Evolutionary conservation across 2,888 invertebrate species (phyloP).

Genomic region (Epistrophella euchroma): DNA sequence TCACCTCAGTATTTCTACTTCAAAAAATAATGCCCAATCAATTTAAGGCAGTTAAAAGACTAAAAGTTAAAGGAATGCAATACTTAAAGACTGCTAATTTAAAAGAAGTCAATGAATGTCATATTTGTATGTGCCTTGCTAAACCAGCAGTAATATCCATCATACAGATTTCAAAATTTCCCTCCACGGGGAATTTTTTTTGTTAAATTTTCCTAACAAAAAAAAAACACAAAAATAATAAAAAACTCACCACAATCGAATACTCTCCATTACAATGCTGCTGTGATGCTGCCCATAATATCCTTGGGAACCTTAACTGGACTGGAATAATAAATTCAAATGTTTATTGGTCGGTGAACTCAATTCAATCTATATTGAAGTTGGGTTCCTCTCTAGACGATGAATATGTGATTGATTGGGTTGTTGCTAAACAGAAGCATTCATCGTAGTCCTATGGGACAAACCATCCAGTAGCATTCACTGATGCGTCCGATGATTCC

Average conservation of each 20-base stretch:
- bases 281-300: background rate
- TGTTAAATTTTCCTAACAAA: background rate
- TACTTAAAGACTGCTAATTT: no score
- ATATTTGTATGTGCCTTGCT: no score
- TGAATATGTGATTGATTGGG: constrained; percentile 66
- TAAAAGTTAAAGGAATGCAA: no score
- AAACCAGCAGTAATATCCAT: background rate
- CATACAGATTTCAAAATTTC: background rate
- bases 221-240: background rate
- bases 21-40: no score
- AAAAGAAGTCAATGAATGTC: no score
- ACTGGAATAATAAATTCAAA: constrained; percentile 63
- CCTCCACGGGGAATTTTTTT: background rate
- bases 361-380: constrained; percentile 63
- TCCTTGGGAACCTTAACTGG: constrained; percentile 2
- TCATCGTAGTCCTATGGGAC: background rate
- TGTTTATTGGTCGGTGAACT: constrained; percentile 62
- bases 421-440: constrained; percentile 49
- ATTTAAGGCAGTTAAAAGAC: no score
- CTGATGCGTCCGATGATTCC: constrained; percentile 22
- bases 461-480: constrained; percentile 17
- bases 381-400: constrained; percentile 39
- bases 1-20: no score
- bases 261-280: background rate
- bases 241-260: background rate